phyloP scores from a whole-genome alignment of 2,113 vertebrate species.

The Mormyrus iriodes region DNA sequence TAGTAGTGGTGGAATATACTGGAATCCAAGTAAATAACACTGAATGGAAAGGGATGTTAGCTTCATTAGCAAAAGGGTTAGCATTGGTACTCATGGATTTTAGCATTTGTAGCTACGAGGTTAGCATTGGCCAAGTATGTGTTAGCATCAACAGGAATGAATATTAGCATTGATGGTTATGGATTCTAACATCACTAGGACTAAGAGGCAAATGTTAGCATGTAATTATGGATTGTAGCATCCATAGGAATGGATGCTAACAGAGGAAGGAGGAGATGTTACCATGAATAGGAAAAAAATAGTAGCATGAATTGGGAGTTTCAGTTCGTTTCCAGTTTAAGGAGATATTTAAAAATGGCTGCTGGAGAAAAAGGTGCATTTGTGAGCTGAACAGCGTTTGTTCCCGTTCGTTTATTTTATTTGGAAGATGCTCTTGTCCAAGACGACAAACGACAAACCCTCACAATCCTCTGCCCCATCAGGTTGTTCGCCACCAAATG shows the following conservation, averaged over 20 bases:
- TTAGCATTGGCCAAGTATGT: background rate
- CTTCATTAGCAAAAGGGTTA: background rate
- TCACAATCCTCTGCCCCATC: slow-evolving; percentile 6
- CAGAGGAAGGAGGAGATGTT: background rate
- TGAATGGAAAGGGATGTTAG: background rate
- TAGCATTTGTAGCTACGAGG: background rate
- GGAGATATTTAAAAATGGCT: background rate
- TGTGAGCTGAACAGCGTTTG: background rate
- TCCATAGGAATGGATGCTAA: background rate
- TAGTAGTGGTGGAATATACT: background rate
- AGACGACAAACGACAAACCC: background rate
- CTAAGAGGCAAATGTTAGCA: background rate
- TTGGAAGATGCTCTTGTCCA: background rate
- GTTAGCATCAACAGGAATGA: background rate
- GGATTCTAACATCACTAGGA: background rate
- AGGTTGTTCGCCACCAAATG: slow-evolving; percentile 96
- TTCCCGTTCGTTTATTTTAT: background rate
- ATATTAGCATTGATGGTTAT: background rate
- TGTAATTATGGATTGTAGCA: background rate
- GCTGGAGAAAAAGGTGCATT: background rate
- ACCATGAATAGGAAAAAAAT: background rate
- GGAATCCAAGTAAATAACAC: background rate
- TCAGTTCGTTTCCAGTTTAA: background rate
- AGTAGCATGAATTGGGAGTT: background rate
- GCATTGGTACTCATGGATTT: background rate